Evolutionary conservation across 2,797 vertebrate species (phyloP).

Genomic region (Acrossocheilus wenchowensis): DNA sequence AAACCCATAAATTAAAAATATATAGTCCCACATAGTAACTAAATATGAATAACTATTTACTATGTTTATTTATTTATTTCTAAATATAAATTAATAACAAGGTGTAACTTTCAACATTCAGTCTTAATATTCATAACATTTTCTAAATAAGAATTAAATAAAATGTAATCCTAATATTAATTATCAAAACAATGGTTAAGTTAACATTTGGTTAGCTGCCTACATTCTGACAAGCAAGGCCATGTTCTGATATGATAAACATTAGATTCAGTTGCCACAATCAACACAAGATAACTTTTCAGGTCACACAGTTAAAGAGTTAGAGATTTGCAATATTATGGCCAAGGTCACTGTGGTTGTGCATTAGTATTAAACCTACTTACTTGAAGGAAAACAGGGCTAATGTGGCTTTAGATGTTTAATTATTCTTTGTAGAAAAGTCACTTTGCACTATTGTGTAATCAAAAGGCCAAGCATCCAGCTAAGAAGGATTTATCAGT

Average conservation of each 20-base stretch:
- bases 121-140: no score
- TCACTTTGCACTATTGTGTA: slow-evolving; percentile 37
- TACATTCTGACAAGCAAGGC: slow-evolving; percentile 4
- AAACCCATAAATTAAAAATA: no score
- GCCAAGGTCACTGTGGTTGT: not conserved
- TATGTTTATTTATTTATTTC: no score
- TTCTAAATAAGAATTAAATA: no score
- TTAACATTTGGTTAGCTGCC: not conserved
- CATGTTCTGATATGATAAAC: slow-evolving; percentile 42
- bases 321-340: not conserved
- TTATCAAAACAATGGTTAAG: no score
- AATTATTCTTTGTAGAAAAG: slow-evolving; percentile 40
- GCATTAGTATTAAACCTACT: not conserved
- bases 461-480: slow-evolving; percentile 39
- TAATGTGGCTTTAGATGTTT: slow-evolving; percentile 29
- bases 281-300: not conserved
- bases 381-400: not conserved
- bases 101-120: not conserved
- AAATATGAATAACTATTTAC: no score
- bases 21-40: no score
- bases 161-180: not conserved
- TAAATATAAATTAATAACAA: no score
- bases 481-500: slow-evolving; percentile 55
- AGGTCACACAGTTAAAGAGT: not conserved
- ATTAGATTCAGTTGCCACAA: slow-evolving; percentile 2